These are phyloP conservation scores for Phataginus tetradactyla DNA, from an alignment of 2,797 vertebrate genomes.

Conservation along the genomic window DNA sequence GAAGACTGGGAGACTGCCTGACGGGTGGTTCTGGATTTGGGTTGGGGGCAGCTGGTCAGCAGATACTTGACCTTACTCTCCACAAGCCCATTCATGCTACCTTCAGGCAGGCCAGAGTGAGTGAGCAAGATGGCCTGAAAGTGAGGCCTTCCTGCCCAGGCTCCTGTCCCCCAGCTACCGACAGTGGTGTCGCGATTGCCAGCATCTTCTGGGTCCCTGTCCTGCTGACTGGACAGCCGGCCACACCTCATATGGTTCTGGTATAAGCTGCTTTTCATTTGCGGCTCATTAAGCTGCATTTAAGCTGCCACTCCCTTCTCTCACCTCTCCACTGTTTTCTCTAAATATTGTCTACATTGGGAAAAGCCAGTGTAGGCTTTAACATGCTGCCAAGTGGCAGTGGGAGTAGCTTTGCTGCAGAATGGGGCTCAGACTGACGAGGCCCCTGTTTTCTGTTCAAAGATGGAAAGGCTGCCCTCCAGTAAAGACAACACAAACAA, in stretches of 20 bases:
- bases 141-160: background rate
- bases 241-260: background rate
- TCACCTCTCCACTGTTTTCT: background rate
- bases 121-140: background rate
- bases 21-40: background rate
- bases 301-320: background rate
- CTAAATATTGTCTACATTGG: background rate
- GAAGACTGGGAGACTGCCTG: background rate
- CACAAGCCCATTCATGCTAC: background rate
- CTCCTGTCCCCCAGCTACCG: no score
- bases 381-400: background rate
- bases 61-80: background rate
- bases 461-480: background rate
- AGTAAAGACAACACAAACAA: background rate
- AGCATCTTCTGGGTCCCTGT: background rate
- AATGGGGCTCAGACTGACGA: background rate
- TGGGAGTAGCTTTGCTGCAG: background rate
- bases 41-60: background rate
- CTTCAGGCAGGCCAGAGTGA: background rate
- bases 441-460: background rate
- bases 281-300: background rate
- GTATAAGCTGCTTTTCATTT: background rate
- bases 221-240: background rate
- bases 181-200: background rate
- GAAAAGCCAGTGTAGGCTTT: background rate